Base-by-base conservation (phyloP, 2,888 invertebrate species). In the Rhabditoides inermis region DNA sequence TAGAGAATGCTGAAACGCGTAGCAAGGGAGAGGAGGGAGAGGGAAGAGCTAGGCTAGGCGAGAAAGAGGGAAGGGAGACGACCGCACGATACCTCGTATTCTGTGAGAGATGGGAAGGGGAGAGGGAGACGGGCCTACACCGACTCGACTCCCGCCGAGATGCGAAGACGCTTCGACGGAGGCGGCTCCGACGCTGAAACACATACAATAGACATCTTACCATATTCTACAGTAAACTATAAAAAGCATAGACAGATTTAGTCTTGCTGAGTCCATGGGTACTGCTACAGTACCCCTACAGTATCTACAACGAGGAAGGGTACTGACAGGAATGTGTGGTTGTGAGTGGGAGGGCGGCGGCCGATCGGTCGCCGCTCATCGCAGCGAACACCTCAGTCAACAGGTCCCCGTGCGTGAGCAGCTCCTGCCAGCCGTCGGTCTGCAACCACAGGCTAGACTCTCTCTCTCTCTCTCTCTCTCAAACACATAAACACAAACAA, bases 391-490 rank as follows among this genome's bases (percentile, higher is more conserved):
- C 62, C 45, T 73, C 72, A 1, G 67, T 69, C 6, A 73, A 63
- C 3, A 73, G 56, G 2, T 55, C 44, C 2, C 70, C 64, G 44
- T 65, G 61, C 28, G 42, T 53, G n/a, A 69, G 57, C 56, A 74
- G 50, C 7, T 55, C 50, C 10, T 39, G 15, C 66, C 72, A 74
- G 15, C 69, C 72, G 3, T 73, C 72, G 0, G 73, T 74, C 66
- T 73, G 55, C 37, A 68, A 58, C 23, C 23, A 18, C 27, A 44
- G 1, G 42, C 23, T 6, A 23, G 28, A 5, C 27, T 35, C 41
- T 12, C 5, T 12, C 23, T 2, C n/a, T 6, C 36, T 44, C 3
- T 27, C 28, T 22, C 15, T 2, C n/a, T 41, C 23, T 7, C 18
- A 23, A 36, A n/a, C 37, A 3, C 27, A 4, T n/a, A 45, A n/a